Evolutionary conservation across 1,140 invertebrate genomes (phyloP), one percentile per base, ranked within the genome.

Genomic region (Pogonognathellus flavescens): DNA sequence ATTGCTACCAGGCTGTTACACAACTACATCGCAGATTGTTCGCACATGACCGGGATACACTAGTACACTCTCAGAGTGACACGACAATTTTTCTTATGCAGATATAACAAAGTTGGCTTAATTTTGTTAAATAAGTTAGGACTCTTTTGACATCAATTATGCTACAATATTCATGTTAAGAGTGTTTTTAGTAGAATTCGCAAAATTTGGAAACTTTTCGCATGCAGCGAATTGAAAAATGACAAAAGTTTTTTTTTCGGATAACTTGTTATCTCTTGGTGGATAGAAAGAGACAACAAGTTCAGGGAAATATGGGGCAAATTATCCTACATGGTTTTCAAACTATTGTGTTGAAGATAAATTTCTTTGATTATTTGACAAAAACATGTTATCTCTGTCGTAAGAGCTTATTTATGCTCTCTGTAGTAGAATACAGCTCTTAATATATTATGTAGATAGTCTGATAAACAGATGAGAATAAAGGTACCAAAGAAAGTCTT

Each of bases 351-450:
- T 76, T 76, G 70, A 76, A 76, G 70, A 76, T 76, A 76, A 81
- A 57, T 80, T 80, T 80, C 50, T 81, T n/a, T 81, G 80, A 53
- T 81, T 81, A 81, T 81, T 81, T 81, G 80, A 81, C 80, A 81
- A 81, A 81, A 57, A 81, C 80, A 55, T 81, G 80, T 76, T 81
- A 81, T 76, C 41, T 76, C 70, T 76, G 70, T 76, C 70, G 25
- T 41, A 31, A 76, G 31, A 76, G 49, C 70, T 76, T 76, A 50
- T 76, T 76, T 76, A 76, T 76, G 70, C 31, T 76, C 70, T 49
- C 41, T 1, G 41, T 72, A 50, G 41, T n/a, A 50, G 41, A 76
- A 50, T 76, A 76, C 70, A 49, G n/a, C 70, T 66, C 62, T 66
- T 66, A 41, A 41, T 41, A 41, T 41, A 41, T 41, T 41, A 41